phyloP scores from a whole-genome alignment of 2,113 vertebrate species.

The Bothrops jararaca region DNA sequence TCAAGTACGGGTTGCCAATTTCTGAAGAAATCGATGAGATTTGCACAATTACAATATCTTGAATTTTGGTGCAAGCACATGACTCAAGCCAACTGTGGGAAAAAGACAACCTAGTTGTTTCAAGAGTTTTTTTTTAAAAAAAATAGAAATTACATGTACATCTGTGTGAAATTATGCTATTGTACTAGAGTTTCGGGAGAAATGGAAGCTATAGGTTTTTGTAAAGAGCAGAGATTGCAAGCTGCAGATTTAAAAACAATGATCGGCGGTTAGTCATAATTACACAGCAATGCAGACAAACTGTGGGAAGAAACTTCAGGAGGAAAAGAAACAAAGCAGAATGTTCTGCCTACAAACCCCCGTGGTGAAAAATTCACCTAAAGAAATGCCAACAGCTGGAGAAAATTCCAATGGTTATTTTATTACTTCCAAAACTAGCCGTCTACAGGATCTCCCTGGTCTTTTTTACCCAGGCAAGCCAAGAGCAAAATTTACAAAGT shows the following conservation, averaged over 20 bases:
- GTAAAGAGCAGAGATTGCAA: background rate
- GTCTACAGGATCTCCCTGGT: background rate
- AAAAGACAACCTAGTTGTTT: background rate
- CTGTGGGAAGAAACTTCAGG: background rate
- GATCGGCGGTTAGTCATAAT: background rate
- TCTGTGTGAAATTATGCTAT: background rate
- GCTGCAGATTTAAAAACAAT: background rate
- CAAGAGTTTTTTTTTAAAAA: background rate
- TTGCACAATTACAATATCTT: background rate
- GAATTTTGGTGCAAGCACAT: background rate
- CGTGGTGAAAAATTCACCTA: background rate
- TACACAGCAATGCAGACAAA: background rate
- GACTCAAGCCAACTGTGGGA: background rate
- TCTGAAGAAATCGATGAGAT: background rate
- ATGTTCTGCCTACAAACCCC: background rate
- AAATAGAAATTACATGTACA: background rate
- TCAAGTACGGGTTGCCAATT: background rate
- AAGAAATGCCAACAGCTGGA: background rate
- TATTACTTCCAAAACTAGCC: background rate
- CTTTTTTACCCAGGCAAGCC: background rate
- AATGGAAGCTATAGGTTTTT: background rate
- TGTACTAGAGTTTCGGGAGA: background rate
- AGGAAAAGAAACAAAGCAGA: background rate
- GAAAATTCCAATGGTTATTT: background rate
- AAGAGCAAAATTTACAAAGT: background rate